Evolutionary conservation across 2,797 vertebrate species (phyloP).

Genomic region (Lithobates pipiens): DNA sequence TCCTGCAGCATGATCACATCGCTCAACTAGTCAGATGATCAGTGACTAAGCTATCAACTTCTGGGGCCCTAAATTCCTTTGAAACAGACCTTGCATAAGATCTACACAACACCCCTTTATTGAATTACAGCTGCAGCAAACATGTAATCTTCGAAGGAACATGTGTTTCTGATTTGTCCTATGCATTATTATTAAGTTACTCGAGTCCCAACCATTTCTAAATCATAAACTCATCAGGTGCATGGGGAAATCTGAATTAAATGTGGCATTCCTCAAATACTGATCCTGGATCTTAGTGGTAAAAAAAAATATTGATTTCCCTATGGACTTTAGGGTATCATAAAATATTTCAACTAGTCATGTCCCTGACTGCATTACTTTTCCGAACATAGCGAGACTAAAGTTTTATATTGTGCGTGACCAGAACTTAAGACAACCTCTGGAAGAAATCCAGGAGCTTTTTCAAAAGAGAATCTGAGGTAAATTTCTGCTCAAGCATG

Average conservation of each 20-base stretch:
- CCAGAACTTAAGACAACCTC: conserved; percentile 25
- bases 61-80: background rate
- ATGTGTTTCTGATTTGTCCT: conserved; percentile 15
- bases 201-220: background rate
- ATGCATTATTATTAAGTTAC: conserved; percentile 4
- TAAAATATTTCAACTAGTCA: background rate
- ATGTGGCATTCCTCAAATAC: background rate
- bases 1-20: background rate
- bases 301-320: background rate
- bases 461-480: conserved; percentile 7
- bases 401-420: conserved; percentile 39
- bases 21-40: background rate
- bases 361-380: conserved; percentile 19
- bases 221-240: conserved; percentile 5
- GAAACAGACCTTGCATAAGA: background rate
- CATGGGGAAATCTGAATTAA: background rate
- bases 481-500: conserved; percentile 16
- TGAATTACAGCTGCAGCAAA: conserved; percentile 1
- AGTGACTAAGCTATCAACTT: conserved; percentile 5
- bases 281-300: background rate
- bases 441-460: conserved; percentile 28
- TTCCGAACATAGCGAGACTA: background rate
- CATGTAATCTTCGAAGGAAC: background rate
- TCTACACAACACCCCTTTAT: background rate
- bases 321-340: background rate